phyloP scores from a whole-genome alignment of 2,888 invertebrate species.

The Omphaloscelis lunosa region DNA sequence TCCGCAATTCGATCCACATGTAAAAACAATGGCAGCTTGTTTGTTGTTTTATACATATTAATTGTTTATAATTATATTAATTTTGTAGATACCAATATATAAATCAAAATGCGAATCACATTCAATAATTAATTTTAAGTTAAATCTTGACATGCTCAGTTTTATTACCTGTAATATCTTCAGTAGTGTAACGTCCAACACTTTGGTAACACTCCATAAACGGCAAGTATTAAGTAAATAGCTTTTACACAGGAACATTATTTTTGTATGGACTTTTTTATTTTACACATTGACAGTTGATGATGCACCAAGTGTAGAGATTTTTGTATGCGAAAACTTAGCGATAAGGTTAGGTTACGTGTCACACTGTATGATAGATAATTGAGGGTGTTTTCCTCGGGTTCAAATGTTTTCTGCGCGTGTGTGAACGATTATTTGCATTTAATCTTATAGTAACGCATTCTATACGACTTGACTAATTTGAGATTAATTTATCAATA shows the following conservation, averaged over 20 bases:
- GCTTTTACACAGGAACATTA: constrained; percentile 79
- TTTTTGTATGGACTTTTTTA: constrained; percentile 84
- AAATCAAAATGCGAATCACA: constrained; percentile 77
- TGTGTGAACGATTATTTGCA: constrained; percentile 61
- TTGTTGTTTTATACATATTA: constrained; percentile 74
- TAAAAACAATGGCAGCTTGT: constrained; percentile 77
- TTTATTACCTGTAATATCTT: constrained; percentile 17
- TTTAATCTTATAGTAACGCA: constrained; percentile 54
- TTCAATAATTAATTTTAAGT: constrained; percentile 67
- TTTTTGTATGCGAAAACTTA: constrained; percentile 79
- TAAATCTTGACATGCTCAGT: constrained; percentile 39
- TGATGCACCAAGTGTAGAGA: constrained; percentile 82
- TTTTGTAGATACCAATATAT: constrained; percentile 74
- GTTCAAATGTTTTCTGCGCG: constrained; percentile 56
- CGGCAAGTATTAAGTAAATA: constrained; percentile 77
- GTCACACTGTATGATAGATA: constrained; percentile 67
- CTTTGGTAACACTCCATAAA: constrained; percentile 75
- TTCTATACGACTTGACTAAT: constrained; percentile 42
- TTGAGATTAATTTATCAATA: constrained; percentile 43
- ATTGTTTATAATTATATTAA: constrained; percentile 66
- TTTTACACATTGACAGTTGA: constrained; percentile 73
- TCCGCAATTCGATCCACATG: constrained; percentile 47
- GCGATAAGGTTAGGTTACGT: constrained; percentile 74
- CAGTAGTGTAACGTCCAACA: constrained; percentile 54
- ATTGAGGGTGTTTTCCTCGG: constrained; percentile 76